These are phyloP conservation scores for Ischnus inquisitorius DNA, from an alignment of 2,888 invertebrate species.

Conservation along the genomic window DNA sequence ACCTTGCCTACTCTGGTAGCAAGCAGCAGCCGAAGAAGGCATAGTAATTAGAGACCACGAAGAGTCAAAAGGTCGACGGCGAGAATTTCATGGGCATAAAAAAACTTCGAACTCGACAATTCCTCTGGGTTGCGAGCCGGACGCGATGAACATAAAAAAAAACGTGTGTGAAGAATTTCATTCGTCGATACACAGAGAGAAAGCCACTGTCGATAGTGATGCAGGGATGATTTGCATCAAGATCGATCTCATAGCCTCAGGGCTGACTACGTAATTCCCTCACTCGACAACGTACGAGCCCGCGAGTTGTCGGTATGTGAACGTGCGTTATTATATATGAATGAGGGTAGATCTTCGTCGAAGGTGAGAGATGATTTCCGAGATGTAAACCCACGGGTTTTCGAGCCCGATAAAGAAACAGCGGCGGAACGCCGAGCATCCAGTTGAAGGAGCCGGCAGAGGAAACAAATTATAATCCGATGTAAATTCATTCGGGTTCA, in stretches of 20 bases:
- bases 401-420: conserved; percentile 4
- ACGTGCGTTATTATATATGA: not conserved
- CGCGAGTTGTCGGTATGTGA: not conserved
- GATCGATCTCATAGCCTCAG: conserved; percentile 3
- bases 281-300: conserved; percentile 14
- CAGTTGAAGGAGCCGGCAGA: conserved; percentile 17
- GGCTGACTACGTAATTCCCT: conserved; percentile 44
- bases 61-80: conserved; percentile 53
- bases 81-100: conserved; percentile 37
- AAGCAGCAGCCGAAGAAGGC: conserved; percentile 53
- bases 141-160: conserved; percentile 7
- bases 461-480: conserved; percentile 63
- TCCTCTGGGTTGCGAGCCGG: not conserved
- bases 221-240: conserved; percentile 42
- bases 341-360: not conserved
- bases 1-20: conserved; percentile 55
- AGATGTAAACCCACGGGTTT: not conserved
- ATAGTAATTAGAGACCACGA: conserved; percentile 59
- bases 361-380: not conserved
- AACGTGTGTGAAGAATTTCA: conserved; percentile 18
- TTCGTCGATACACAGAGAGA: conserved; percentile 19
- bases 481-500: conserved; percentile 62
- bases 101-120: conserved; percentile 21
- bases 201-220: conserved; percentile 33
- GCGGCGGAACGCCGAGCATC: not conserved